A percentile compares a stretch with the other conserved stretches of the same genome.
These are phyloP conservation scores for Cairina moschata DNA, from an alignment of 2,113 vertebrate species.

Conservation along the genomic window DNA sequence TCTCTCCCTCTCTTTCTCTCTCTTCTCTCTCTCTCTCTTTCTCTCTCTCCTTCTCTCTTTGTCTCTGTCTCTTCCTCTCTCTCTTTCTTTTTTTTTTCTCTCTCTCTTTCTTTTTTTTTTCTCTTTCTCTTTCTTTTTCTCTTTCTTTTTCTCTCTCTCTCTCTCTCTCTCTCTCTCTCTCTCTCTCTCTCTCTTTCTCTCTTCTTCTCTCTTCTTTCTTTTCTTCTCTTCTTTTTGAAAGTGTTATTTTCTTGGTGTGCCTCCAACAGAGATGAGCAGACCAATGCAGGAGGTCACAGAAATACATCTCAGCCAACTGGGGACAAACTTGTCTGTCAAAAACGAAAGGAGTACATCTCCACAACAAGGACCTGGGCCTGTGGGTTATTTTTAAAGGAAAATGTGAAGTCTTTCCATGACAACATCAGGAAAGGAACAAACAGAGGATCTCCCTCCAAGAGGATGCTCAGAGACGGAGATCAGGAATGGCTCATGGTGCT, in stretches of 20 bases:
- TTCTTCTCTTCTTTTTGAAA: not conserved
- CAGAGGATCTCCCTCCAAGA: not conserved
- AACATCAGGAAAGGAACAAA: not conserved
- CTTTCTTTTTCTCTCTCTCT: not conserved
- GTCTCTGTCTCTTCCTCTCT: too few species aligned
- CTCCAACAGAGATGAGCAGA: not conserved
- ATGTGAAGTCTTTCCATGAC: not conserved
- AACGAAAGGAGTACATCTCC: not conserved
- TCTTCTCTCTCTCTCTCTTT: too few species aligned
- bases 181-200: too few species aligned
- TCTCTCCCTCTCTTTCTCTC: too few species aligned
- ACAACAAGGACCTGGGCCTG: not conserved
- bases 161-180: too few species aligned
- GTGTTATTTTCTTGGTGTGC: rapidly evolving
- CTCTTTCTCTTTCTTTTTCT: too few species aligned
- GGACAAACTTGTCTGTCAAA: not conserved
- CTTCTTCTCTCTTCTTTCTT: too few species aligned
- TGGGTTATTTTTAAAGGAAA: not conserved
- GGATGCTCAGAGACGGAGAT: not conserved
- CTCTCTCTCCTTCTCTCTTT: too few species aligned
- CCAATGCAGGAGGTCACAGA: not conserved
- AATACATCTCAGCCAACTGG: not conserved
- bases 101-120: too few species aligned
- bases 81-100: not conserved
- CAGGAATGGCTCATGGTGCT: not conserved